Conservation (phyloP, 2,888 invertebrate genomes). For the Lasioglossum marginatum region DNA sequence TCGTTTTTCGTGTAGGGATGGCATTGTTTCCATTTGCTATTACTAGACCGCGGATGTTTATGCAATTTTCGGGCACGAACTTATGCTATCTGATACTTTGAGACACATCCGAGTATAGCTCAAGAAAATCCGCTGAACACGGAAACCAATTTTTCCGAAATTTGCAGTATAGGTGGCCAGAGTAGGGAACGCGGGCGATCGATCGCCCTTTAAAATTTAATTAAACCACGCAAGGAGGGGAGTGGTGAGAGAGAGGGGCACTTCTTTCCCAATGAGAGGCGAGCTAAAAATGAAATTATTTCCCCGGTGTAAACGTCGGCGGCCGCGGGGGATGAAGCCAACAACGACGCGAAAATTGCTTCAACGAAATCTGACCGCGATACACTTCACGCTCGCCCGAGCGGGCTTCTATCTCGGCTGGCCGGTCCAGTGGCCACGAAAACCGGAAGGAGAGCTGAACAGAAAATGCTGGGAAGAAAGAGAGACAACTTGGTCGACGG, state of each 20-base stretch:
- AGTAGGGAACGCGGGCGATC: not conserved
- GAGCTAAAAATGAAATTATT: constrained; percentile 13
- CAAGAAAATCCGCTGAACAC: not conserved
- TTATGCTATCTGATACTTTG: too few species aligned
- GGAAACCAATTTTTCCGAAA: not conserved
- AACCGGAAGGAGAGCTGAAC: not conserved
- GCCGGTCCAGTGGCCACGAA: not conserved
- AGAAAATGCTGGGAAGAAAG: not conserved
- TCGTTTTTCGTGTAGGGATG: too few species aligned
- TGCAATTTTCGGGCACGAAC: too few species aligned
- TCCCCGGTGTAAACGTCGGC: not conserved
- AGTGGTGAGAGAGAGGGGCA: too few species aligned
- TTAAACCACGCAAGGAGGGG: not conserved
- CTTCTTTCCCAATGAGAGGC: not conserved
- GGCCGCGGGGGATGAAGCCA: not conserved
- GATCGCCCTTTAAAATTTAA: constrained; percentile 2
- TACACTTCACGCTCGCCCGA: constrained; percentile 13
- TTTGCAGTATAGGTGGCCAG: not conserved
- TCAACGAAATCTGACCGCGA: constrained; percentile 27
- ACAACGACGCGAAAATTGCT: constrained; percentile 15
- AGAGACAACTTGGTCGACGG: not conserved
- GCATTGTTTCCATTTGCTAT: too few species aligned
- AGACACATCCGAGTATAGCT: not conserved
- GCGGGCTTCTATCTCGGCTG: constrained; percentile 10
- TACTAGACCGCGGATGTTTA: too few species aligned